Evolutionary conservation across 92 coral and sea anemone species (phyloP).

Genomic region (Siderastrea siderea): DNA sequence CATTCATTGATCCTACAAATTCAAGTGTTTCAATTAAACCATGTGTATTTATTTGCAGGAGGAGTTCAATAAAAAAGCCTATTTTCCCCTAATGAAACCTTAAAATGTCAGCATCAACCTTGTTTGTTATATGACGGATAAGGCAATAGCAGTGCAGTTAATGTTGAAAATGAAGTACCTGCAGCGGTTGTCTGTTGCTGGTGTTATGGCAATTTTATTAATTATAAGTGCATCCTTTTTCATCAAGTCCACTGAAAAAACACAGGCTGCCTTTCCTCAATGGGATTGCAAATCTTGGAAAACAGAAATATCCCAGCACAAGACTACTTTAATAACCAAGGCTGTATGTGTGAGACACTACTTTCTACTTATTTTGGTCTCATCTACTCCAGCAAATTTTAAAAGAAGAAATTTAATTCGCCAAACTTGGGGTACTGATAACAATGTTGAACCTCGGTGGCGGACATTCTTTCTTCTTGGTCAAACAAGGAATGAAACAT

Average conservation of each 20-base stretch:
- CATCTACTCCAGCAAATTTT: background rate
- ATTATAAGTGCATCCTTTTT: too few species aligned
- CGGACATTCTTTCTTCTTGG: background rate
- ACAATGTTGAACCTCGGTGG: background rate
- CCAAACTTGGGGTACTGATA: slow-evolving; percentile 4
- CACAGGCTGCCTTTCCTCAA: background rate
- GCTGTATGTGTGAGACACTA: background rate
- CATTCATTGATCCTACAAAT: too few species aligned
- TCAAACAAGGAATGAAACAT: background rate
- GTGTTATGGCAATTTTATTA: background rate
- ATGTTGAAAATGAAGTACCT: background rate
- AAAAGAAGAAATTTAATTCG: background rate
- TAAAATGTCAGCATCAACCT: too few species aligned
- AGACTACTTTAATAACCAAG: background rate
- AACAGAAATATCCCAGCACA: background rate
- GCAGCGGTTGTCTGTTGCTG: background rate
- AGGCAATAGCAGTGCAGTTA: too few species aligned
- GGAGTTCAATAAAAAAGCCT: background rate
- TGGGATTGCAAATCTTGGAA: slow-evolving; percentile 24
- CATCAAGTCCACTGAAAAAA: background rate
- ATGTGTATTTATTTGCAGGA: background rate
- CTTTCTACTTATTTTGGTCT: background rate
- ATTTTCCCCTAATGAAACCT: background rate
- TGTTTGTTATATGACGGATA: too few species aligned
- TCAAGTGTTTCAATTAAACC: background rate